Base-by-base conservation (phyloP, 2,888 invertebrate species). In the Agrochola macilenta region DNA sequence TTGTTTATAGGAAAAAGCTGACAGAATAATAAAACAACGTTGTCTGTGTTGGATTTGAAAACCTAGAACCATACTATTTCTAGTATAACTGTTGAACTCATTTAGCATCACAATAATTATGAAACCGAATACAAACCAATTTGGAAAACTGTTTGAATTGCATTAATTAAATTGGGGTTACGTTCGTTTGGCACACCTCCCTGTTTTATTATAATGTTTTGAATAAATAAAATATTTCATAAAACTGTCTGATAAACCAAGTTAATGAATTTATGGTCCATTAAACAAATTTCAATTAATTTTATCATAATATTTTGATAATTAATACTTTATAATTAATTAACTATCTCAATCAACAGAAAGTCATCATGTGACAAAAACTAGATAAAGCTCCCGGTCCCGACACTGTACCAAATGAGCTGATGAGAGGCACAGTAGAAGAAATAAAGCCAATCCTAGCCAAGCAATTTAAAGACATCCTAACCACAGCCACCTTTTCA, bases 1-100 rank as follows among this genome's bases (percentile, higher is more conserved):
- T 46, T 54, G 60, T 74, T 66, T 74, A 46, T 52, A 74, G 35
- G 80, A 60, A 58, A 43, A 46, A 60, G n/a, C 26, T 3, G 26
- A 35, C 35, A 60, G 26, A 78, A 79, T 73, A 78, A 65, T 73
- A 30, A 23, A 49, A 78, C 49, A 64, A 58, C 30, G 12, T 30
- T 43, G 17, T 35, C 5, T 72, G 20, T 54, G 46, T 30, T 78
- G 1, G 8, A 7, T 63, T 58, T 3, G 14, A 23, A 43, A 78
- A 57, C 23, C 17, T 39, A 78, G 20, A 60, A 76, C 2, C 14
- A 35, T 5, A n/a, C 7, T 68, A 52, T 52, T 35, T 23, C 9
- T 35, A 52, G 23, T 5, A 14, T 9, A 52, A n/a, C 17, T 17
- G 11, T 72, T 8, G 20, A 49, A 71, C 20, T 43, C 17, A 23